Percentiles rank a stretch among this genome's conserved stretches.
Conservation (phyloP, 2,888 invertebrate species). For the Machimus atricapillus region DNA sequence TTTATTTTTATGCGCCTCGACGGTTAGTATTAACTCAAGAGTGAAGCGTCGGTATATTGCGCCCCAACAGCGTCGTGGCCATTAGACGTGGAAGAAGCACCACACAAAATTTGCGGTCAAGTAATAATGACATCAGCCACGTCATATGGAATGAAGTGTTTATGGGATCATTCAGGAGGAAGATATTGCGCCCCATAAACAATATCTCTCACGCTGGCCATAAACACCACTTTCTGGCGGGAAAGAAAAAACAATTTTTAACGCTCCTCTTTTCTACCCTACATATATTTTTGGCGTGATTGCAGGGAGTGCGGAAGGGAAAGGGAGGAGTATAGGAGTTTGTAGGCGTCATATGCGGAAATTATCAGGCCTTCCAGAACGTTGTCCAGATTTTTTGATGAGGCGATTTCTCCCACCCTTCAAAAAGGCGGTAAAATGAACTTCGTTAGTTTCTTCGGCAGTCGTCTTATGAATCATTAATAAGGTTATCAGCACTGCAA, state of each 20-base stretch:
- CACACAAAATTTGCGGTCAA: slow-evolving; percentile 18
- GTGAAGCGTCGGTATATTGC: neutral
- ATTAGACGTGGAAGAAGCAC: neutral
- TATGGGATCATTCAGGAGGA: slow-evolving; percentile 39
- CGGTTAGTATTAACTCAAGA: slow-evolving; percentile 12
- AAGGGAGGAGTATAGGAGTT: neutral
- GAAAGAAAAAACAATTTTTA: neutral
- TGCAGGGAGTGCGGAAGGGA: neutral
- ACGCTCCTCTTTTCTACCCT: neutral
- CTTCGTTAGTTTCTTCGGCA: neutral
- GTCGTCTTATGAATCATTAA: slow-evolving; percentile 40
- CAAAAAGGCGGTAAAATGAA: neutral
- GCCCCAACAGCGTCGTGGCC: neutral
- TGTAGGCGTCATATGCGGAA: neutral
- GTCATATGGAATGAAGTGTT: slow-evolving; percentile 46
- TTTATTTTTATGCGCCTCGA: slow-evolving; percentile 1
- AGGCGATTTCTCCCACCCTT: neutral
- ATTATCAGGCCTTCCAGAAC: neutral
- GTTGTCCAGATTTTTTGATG: neutral
- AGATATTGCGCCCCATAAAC: slow-evolving; percentile 43
- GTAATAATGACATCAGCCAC: slow-evolving; percentile 40
- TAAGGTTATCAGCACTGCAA: slow-evolving; percentile 36
- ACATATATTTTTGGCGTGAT: neutral
- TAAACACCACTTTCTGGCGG: neutral
- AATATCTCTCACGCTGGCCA: slow-evolving; percentile 22